These are phyloP conservation scores for Drosophila birchii DNA, from an alignment of 2,888 invertebrate species.

Conservation along the genomic window DNA sequence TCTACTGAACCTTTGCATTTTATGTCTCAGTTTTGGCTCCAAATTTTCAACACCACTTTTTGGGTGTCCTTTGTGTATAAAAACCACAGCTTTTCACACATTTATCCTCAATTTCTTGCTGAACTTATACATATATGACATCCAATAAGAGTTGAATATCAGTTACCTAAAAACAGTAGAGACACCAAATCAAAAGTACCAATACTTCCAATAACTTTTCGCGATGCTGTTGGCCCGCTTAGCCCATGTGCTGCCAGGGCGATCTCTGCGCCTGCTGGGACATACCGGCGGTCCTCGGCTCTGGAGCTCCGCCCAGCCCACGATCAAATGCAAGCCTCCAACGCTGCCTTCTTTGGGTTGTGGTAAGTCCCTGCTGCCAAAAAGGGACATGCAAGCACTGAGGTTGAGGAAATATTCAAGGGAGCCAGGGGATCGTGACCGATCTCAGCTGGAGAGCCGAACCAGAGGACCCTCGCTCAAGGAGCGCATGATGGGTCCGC, in stretches of 20 bases:
- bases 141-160: neutral
- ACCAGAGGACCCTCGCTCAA: conserved; percentile 86
- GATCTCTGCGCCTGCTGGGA: conserved; percentile 37
- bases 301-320: conserved; percentile 36
- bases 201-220: neutral
- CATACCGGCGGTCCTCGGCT: conserved; percentile 28
- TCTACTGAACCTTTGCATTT: neutral
- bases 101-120: neutral
- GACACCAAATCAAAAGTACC: neutral
- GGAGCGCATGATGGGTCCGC: conserved; percentile 91
- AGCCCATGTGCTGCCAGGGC: conserved; percentile 34
- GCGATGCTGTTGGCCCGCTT: conserved; percentile 64
- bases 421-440: conserved; percentile 44
- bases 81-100: neutral
- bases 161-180: neutral
- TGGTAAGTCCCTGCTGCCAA: conserved; percentile 24
- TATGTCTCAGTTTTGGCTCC: neutral
- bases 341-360: neutral
- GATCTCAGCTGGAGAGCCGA: conserved; percentile 82
- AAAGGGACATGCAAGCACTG: conserved; percentile 7
- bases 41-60: conserved; percentile 18
- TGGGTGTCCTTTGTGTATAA: neutral
- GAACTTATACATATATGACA: neutral
- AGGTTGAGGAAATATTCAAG: conserved; percentile 42
- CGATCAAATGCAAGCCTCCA: neutral